Base-by-base conservation (phyloP, 2,888 invertebrate species). In the Opisthograptis luteolata region DNA sequence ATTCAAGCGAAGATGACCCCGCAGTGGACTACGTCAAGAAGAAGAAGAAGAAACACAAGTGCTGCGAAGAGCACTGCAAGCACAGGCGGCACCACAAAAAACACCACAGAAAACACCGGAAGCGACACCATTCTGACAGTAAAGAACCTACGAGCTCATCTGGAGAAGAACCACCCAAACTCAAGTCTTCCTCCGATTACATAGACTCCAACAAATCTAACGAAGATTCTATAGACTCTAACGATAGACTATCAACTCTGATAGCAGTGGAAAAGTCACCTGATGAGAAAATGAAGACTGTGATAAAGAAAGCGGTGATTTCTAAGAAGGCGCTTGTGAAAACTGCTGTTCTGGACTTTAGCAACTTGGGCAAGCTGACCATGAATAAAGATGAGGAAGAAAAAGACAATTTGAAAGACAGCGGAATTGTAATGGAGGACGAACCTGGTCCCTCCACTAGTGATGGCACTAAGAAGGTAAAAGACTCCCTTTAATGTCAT, bases 31-130 rank as follows among this genome's bases (percentile, higher is more conserved):
- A 92, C 36, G 92, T 93, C 2, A 93, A 93, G 67, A 93, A 93
- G 76, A 94, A 94, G 73, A 94, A 93, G 71, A 93, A 92, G 62
- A 94, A 93, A 65, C 94, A 94, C 69, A 94, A 93, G 74, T 94
- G 93, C 66, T 92, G 92, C 64, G 94, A 94, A 55, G 94, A 94
- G 53, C 92, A 93, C 60, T 93, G 95, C 67, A 95, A 94, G 66
- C 94, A 94, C 62, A 92, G 93, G 48, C 92, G 92, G 50, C 95
- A 95, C 69, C 95, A 96, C 64, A 95, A 95, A 79, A 96, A 95
- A 74, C 94, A 93, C 53, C 95, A 95, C 68, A 93, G 93, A 62
- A 96, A 96, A 81, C 96, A 96, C 68, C 94, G 94, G 77, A 95
- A 95, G 71, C 93, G 95, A 73, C 93, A 95, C 80, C 93, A 94